Base-by-base conservation (phyloP, 92 coral and sea anemone species). In the Palythoa heliodiscus region DNA sequence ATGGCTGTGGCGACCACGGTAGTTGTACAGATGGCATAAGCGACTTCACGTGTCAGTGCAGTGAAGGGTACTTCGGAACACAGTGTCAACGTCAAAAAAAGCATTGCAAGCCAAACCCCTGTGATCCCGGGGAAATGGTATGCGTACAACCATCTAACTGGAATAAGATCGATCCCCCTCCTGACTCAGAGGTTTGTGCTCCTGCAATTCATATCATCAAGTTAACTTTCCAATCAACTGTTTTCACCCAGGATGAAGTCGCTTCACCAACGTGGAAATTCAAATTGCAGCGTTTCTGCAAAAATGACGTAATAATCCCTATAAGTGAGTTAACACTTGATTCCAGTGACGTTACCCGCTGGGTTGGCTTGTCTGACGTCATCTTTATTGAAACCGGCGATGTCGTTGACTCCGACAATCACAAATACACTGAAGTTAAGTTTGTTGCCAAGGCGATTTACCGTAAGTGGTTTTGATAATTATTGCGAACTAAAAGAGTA, bases 21-120 rank as follows among this genome's bases (percentile, higher is more conserved):
- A 38, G 20, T 2, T 97, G 99, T 38, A 54, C 52, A 4, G 99
- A 97, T 75, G 95, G 94, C 2, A 68, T 94, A 40, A 53, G 82
- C 77, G 79, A 72, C 22, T 92, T 97, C 43, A 89, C 80, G 13
- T 97, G 99, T 75, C n/a, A 78, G 66, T 97, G 99, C 60, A 15
- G 55, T 52, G 92, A 92, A 35, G 97, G 93, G 2, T 97, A 70
- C 77, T 71, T 53, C 5, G 94, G 95, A 7, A 82, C 97, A 71
- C 94, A 66, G 43, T 97, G 99, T 83, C 91, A 93, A 43, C 50
- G 93, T 58, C 82, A 64, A 48, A 57, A 47, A 79, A 82, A 76
- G 7, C 93, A 88, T 55, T 95, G 99, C 72, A 17, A 29, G 17
- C 24, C 55, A 57, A 50, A 87, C 13, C 48, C 89, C 0, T 97